These are phyloP conservation scores for Volucella inflata DNA, from an alignment of 2,888 invertebrate species.

Conservation along the genomic window DNA sequence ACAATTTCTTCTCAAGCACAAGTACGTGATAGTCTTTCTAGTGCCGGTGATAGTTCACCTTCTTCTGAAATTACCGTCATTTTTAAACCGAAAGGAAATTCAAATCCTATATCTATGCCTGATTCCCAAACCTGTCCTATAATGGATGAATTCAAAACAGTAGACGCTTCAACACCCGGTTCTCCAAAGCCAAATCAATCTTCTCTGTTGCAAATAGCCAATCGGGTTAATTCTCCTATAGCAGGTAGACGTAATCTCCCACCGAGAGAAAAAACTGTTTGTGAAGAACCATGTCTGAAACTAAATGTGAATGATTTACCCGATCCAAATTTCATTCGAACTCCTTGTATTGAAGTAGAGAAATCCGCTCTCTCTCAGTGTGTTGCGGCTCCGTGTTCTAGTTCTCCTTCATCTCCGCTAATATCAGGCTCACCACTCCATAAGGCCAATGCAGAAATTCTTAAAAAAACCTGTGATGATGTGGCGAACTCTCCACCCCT, in stretches of 20 bases:
- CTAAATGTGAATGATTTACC: conserved; percentile 57
- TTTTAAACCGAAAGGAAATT: conserved; percentile 33
- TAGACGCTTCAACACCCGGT: conserved; percentile 18
- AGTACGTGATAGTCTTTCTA: conserved; percentile 59
- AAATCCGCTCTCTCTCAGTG: neutral
- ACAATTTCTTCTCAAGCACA: conserved; percentile 18
- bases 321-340: conserved; percentile 66
- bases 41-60: conserved; percentile 69
- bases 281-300: conserved; percentile 58
- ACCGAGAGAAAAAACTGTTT: conserved; percentile 16
- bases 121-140: too few species aligned
- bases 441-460: conserved; percentile 53
- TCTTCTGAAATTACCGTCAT: conserved; percentile 61
- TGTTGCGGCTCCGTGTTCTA: conserved; percentile 73
- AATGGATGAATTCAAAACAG: too few species aligned
- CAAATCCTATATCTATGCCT: conserved; percentile 5
- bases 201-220: conserved; percentile 57
- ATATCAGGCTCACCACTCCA: conserved; percentile 28
- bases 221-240: conserved; percentile 53
- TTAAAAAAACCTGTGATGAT: conserved; percentile 57
- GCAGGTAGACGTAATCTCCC: conserved; percentile 38
- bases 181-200: conserved; percentile 61
- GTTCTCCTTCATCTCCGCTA: conserved; percentile 76
- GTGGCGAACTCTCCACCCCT: conserved; percentile 53
- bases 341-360: conserved; percentile 44